phyloP scores from a whole-genome alignment of 2,797 vertebrate species.

The Aphelocoma californica region DNA sequence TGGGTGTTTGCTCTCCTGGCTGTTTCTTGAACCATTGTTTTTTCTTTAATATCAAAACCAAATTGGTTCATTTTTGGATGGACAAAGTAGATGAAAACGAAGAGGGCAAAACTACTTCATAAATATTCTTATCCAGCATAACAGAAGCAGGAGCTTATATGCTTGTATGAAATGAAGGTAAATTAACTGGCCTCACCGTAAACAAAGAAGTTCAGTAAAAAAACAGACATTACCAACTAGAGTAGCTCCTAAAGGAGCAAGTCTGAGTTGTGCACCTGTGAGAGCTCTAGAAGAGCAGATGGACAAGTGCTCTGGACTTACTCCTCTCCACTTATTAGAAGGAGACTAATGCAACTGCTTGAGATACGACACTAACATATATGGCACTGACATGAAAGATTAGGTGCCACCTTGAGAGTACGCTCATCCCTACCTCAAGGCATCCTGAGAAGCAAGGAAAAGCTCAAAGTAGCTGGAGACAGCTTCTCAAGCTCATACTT shows the following conservation, averaged over 20 bases:
- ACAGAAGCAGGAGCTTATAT: neutral
- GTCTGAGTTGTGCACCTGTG: neutral
- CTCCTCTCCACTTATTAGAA: neutral
- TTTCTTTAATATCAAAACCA: neutral
- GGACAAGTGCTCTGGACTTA: neutral
- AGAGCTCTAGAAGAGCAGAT: neutral
- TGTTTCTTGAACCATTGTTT: neutral
- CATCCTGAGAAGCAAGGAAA: neutral
- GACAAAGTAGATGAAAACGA: neutral
- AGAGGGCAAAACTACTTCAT: neutral
- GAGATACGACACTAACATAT: neutral
- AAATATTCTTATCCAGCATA: neutral
- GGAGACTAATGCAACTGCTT: neutral
- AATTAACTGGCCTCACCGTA: neutral
- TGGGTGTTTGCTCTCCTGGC: neutral
- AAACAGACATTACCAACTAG: accelerated
- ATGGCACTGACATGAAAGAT: neutral
- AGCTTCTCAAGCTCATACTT: neutral
- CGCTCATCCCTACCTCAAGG: no score
- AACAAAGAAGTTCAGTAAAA: neutral
- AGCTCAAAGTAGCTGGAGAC: neutral
- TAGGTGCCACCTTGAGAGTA: neutral
- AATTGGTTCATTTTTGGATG: neutral
- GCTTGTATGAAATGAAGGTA: neutral
- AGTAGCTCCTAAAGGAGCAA: neutral